These are phyloP conservation scores for Misgurnus anguillicaudatus DNA, from an alignment of 2,113 vertebrate species.

Conservation along the genomic window DNA sequence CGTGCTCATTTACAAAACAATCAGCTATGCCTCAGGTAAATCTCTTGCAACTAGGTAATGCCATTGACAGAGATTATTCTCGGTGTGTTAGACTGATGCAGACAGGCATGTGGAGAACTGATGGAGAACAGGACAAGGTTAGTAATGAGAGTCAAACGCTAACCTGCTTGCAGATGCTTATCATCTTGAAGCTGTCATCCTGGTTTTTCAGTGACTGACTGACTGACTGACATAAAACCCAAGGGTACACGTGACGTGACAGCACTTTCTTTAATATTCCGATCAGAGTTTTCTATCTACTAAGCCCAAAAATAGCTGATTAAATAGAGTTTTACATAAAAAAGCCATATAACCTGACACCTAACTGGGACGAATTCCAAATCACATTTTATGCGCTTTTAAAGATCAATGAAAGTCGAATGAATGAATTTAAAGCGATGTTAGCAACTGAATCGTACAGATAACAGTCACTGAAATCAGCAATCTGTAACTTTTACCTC, in stretches of 20 bases:
- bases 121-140: slow-evolving; percentile 38
- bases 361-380: background rate
- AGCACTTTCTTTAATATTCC: slow-evolving; percentile 1
- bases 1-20: background rate
- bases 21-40: slow-evolving; percentile 7
- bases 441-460: too few relatives aligned
- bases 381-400: background rate
- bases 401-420: too few relatives aligned
- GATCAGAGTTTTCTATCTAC: background rate
- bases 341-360: background rate
- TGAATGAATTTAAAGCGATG: too few relatives aligned
- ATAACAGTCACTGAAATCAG: too few relatives aligned
- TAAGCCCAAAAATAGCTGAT: slow-evolving; percentile 3
- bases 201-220: background rate
- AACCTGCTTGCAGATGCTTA: slow-evolving; percentile 41
- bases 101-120: slow-evolving; percentile 45
- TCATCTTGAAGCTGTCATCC: slow-evolving; percentile 23
- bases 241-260: slow-evolving; percentile 7
- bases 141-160: slow-evolving; percentile 41
- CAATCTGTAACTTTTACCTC: too few relatives aligned
- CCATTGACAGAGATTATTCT: slow-evolving; percentile 20
- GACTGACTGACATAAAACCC: slow-evolving; percentile 15
- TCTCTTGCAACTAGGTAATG: background rate
- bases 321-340: background rate
- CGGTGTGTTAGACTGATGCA: slow-evolving; percentile 21